phyloP scores from a whole-genome alignment of 2,113 vertebrate genomes.

The Percopsis transmontana region DNA sequence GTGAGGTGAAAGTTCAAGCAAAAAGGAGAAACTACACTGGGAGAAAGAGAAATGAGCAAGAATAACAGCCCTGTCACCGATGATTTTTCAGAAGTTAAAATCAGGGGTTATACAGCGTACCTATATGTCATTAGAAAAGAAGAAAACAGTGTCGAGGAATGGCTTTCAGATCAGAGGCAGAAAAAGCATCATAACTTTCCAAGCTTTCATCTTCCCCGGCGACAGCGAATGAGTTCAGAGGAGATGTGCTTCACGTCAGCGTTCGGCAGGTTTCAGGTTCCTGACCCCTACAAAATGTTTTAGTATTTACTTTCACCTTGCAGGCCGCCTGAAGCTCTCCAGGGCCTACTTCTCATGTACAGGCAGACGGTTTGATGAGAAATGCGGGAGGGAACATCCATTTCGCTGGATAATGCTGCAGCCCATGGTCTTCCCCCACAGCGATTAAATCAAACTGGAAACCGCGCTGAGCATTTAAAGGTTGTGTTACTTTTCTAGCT shows the following conservation, averaged over 20 bases:
- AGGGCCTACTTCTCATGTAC: constrained; percentile 53
- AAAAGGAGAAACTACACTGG: constrained; percentile 17
- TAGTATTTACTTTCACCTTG: constrained; percentile 48
- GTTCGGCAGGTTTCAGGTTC: constrained; percentile 53
- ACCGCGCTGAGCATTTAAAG: constrained; percentile 7
- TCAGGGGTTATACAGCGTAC: constrained; percentile 12
- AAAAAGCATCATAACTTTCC: constrained; percentile 18
- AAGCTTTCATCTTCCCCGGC: constrained; percentile 41
- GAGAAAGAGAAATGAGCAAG: constrained; percentile 47
- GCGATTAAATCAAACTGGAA: constrained; percentile 39
- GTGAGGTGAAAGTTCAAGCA: constrained; percentile 14
- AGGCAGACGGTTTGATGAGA: constrained; percentile 47
- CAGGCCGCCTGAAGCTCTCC: constrained; percentile 33
- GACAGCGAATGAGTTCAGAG: constrained; percentile 25
- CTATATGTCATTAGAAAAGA: constrained; percentile 5
- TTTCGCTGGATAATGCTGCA: constrained; percentile 28
- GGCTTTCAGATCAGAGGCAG: constrained; percentile 45
- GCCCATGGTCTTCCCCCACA: constrained; percentile 21
- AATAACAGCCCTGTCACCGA: constrained; percentile 38
- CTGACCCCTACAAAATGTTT: constrained; percentile 40
- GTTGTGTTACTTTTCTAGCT: constrained; percentile 20
- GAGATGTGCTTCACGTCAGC: constrained; percentile 14
- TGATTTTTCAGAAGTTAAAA: constrained; percentile 43
- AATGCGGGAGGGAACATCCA: constrained; percentile 27
- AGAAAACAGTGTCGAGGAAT: constrained; percentile 32